Percentiles rank a stretch among this genome's conserved stretches.
phyloP scores from a whole-genome alignment of 2,113 vertebrate genomes.

The Myrmophylax atrothorax region DNA sequence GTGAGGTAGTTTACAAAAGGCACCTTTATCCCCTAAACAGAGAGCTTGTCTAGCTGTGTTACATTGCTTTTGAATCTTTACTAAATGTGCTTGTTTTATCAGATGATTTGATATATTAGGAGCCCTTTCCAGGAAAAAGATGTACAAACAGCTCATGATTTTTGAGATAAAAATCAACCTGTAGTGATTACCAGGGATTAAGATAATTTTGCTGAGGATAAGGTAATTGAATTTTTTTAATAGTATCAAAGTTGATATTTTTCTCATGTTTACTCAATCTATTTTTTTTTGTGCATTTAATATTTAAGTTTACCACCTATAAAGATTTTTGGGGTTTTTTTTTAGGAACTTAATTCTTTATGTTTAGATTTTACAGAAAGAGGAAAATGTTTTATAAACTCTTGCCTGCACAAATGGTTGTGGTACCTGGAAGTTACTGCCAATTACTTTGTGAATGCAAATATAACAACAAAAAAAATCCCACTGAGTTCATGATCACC shows the following conservation, averaged over 20 bases:
- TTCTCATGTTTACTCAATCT: neutral
- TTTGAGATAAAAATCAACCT: neutral
- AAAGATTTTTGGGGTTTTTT: neutral
- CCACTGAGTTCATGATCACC: neutral
- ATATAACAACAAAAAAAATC: neutral
- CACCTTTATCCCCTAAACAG: conserved; percentile 73
- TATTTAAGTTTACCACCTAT: neutral
- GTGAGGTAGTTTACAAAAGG: conserved; percentile 80
- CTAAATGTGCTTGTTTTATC: neutral
- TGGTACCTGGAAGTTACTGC: neutral
- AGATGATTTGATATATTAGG: conserved; percentile 9
- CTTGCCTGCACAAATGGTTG: neutral
- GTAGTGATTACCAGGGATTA: neutral
- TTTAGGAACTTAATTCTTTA: neutral
- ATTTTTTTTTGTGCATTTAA: neutral
- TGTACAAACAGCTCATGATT: neutral
- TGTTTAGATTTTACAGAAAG: neutral
- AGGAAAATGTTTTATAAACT: neutral
- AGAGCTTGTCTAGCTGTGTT: conserved; percentile 75
- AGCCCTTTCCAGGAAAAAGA: conserved; percentile 18
- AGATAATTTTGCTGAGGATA: neutral
- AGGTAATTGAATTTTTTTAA: neutral
- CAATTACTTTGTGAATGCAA: neutral
- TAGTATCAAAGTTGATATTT: neutral
- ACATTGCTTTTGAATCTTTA: neutral